A percentile compares a stretch with the other conserved stretches of the same genome.
Evolutionary conservation across 1,140 invertebrate species (phyloP).

Genomic region (Calephelis virginiensis): DNA sequence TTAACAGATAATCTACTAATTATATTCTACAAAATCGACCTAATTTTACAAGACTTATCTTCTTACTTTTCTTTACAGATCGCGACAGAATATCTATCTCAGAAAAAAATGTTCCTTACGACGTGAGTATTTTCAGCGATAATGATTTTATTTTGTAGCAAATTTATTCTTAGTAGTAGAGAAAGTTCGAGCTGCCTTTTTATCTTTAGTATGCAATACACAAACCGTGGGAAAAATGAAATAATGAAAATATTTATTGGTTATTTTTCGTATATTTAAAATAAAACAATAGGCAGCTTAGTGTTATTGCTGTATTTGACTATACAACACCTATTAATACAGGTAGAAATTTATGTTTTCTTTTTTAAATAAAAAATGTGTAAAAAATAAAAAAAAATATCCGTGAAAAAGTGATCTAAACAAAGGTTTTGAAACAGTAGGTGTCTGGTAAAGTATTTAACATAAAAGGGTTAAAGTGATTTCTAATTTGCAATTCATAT

Average conservation of each 20-base stretch:
- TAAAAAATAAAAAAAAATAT: neutral
- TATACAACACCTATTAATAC: neutral
- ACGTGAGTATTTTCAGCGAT: constrained; percentile 55
- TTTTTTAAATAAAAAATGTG: neutral
- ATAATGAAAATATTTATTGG: constrained; percentile 2
- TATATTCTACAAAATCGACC: constrained; percentile 30
- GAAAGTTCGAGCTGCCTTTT: constrained; percentile 38
- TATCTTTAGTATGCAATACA: constrained; percentile 30
- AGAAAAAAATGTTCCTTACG: constrained; percentile 72
- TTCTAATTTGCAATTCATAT: no score
- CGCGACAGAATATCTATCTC: constrained; percentile 63
- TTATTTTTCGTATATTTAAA: neutral
- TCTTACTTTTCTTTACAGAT: constrained; percentile 60
- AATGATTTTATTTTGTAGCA: constrained; percentile 37
- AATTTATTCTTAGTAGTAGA: constrained; percentile 41
- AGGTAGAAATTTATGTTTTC: no score
- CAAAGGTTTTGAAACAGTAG: neutral
- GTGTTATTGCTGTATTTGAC: neutral
- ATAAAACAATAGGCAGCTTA: neutral
- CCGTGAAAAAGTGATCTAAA: neutral
- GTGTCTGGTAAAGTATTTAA: neutral
- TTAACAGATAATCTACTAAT: constrained; percentile 29
- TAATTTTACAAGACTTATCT: constrained; percentile 46
- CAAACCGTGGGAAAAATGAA: constrained; percentile 10
- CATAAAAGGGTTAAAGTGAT: neutral